These are phyloP conservation scores for Crenichthys baileyi DNA, from an alignment of 2,797 vertebrate species.

Conservation along the genomic window DNA sequence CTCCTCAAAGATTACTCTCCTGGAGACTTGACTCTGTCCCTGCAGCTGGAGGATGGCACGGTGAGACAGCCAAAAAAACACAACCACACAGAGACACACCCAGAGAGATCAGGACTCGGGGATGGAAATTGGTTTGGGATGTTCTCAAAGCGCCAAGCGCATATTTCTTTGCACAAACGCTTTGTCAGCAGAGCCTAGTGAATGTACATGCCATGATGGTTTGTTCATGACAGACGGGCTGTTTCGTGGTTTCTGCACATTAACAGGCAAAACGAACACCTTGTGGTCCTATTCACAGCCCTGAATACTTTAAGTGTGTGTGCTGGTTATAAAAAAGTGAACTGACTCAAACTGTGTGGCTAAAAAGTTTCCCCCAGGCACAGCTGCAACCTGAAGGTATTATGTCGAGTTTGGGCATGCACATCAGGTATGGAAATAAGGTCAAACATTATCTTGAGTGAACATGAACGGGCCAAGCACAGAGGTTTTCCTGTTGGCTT, in stretches of 20 bases:
- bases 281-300: neutral
- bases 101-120: slow-evolving; percentile 10
- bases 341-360: neutral
- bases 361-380: slow-evolving; percentile 12
- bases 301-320: neutral
- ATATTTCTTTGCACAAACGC: slow-evolving; percentile 34
- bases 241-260: slow-evolving; percentile 16
- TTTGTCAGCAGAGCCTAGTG: slow-evolving; percentile 22
- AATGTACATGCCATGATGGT: slow-evolving; percentile 23
- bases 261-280: slow-evolving; percentile 4
- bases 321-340: neutral
- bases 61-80: slow-evolving; percentile 71
- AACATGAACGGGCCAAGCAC: slow-evolving; percentile 36
- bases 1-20: slow-evolving; percentile 89
- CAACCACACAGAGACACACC: slow-evolving; percentile 16
- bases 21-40: slow-evolving; percentile 86
- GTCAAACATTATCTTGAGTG: slow-evolving; percentile 50
- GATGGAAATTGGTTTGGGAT: slow-evolving; percentile 44
- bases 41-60: slow-evolving; percentile 91
- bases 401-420: slow-evolving; percentile 69
- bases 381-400: slow-evolving; percentile 52
- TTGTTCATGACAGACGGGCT: slow-evolving; percentile 30
- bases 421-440: slow-evolving; percentile 63
- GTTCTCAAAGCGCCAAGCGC: slow-evolving; percentile 22
- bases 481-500: slow-evolving; percentile 13